Evolutionary conservation across 2,113 vertebrate species (phyloP), one percentile per base, ranked within the genome.

Genomic region (Aleadryas rufinucha): DNA sequence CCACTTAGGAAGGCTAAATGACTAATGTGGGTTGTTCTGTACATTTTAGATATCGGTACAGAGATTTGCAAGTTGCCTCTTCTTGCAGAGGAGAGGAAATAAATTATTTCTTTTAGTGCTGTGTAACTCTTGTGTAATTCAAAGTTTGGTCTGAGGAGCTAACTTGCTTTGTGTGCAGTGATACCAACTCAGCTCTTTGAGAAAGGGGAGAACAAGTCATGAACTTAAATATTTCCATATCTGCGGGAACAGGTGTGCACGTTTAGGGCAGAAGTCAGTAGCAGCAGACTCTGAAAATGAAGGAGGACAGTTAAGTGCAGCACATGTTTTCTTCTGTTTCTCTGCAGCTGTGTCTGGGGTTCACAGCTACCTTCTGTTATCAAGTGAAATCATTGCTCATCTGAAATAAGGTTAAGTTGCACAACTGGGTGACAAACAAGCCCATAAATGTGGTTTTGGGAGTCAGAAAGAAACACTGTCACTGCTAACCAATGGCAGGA

Each of bases 181-280:
- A 27, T 35, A 52, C 3, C 0, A 47, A 30, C 31, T 75, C 60
- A 41, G 39, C 28, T 68, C 60, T 84, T 65, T 52, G 35, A 53
- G 21, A 71, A 54, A 37, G 39, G 16, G 49, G 28, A 42, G 14
- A 57, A 33, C 31, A 35, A 44, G 30, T 23, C 15, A 54, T 53
- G 22, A 21, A 8, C 30, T 26, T 50, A 23, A 76, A 37, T 41
- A 8, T 59, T 81, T 61, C 41, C 23, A 2, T 64, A 33, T 60
- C 50, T 31, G 6, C 1, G 6, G 41, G 53, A 77, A 23, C 17
- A 54, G 4, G 0, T 37, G 27, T 31, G 39, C 52, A 0, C 10
- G 13, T 42, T 63, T 45, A 49, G 44, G 59, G 56, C 39, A 71
- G 44, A 59, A 84, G 33, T 37, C 63, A 41, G 26, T 6, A 44